Base-by-base conservation (phyloP, 2,888 invertebrate genomes). In the Zaprionus lineosus region DNA sequence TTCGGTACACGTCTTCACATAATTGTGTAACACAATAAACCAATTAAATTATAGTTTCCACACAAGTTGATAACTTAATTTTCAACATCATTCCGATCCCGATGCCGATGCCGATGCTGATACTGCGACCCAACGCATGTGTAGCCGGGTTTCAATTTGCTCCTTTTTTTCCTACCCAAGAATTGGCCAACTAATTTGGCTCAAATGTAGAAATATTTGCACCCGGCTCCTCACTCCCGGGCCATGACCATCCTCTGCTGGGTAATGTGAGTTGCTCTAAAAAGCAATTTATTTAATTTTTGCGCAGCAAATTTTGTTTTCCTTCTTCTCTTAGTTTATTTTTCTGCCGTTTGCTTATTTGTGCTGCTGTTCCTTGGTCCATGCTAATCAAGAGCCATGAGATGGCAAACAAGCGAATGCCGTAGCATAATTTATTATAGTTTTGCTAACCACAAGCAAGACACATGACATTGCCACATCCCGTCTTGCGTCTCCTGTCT, bases 341-440 rank as follows among this genome's bases (percentile, higher is more conserved):
- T 44, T 43, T 29, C 19, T 31, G n/a, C n/a, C n/a, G n/a, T n/a
- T n/a, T n/a, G n/a, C n/a, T n/a, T n/a, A n/a, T n/a, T n/a, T n/a
- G n/a, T n/a, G n/a, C n/a, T n/a, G n/a, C n/a, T n/a, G n/a, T n/a
- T n/a, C n/a, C n/a, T n/a, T n/a, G n/a, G n/a, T 52, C 59, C 50
- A 63, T 60, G 71, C 59, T 57, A 68, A 71, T 71, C 69, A 71
- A 68, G 56, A 63, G 52, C 26, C 50, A 46, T n/a, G n/a, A 34
- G 28, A 62, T 36, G 47, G 44, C 39, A 72, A 66, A 51, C 51
- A 52, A 63, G 57, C 67, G 53, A 21, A 61, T 84, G 83, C 70
- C 78, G 63, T 74, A 66, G 46, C 63, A 77, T 84, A 79, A 84
- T 84, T 79, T 82, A 84, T 84, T 79, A 79, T 79, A 79, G 78